Percentiles rank a stretch among this genome's conserved stretches.
Conservation (phyloP, 2,113 vertebrate genomes). For the Elephas maximus region DNA sequence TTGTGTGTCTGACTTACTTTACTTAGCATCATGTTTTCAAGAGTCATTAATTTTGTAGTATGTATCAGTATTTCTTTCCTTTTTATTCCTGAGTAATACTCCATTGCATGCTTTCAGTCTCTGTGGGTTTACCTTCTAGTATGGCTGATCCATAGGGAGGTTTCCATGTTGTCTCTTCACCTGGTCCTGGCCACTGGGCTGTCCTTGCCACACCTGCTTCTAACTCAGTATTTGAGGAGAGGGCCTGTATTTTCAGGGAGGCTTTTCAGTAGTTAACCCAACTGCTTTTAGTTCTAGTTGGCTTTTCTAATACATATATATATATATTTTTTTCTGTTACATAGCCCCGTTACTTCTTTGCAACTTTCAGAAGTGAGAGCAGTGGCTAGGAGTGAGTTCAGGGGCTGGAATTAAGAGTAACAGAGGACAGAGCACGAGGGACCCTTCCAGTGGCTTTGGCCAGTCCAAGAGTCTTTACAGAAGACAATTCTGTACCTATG, state of each 20-base stretch:
- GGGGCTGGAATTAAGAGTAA: neutral
- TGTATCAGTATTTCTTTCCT: neutral
- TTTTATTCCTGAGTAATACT: neutral
- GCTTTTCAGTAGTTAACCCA: neutral
- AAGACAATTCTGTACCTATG: neutral
- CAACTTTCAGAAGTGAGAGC: slow-evolving; percentile 8
- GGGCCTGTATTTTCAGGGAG: neutral
- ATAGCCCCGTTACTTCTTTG: neutral
- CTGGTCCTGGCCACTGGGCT: neutral
- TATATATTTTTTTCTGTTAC: neutral
- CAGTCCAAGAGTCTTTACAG: neutral
- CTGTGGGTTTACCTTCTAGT: neutral
- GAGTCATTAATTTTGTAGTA: neutral
- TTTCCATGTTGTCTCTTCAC: neutral
- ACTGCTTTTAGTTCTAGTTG: slow-evolving; percentile 29
- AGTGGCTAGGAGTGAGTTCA: neutral
- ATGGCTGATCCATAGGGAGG: neutral
- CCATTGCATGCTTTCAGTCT: neutral
- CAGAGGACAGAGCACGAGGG: neutral
- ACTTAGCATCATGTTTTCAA: neutral
- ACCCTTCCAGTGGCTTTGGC: neutral
- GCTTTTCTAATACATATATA: neutral
- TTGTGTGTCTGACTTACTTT: neutral
- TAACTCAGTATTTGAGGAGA: slow-evolving; percentile 36
- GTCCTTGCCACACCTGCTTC: neutral